These are phyloP conservation scores for Cryptus viduatorius DNA, from an alignment of 2,888 invertebrate species.

Conservation along the genomic window DNA sequence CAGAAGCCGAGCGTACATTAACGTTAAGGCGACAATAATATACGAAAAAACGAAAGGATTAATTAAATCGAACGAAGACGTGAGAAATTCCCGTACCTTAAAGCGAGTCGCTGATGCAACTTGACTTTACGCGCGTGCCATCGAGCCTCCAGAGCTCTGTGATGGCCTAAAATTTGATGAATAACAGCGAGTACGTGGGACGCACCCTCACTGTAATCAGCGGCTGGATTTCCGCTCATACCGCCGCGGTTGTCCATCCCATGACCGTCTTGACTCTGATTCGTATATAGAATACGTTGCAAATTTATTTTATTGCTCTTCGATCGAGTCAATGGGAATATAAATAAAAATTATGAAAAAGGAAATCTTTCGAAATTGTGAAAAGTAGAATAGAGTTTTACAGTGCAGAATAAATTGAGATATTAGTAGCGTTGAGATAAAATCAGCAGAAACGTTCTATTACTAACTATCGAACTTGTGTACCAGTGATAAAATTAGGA, in stretches of 20 bases:
- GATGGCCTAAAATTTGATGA: slow-evolving; percentile 98
- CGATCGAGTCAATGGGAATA: slow-evolving; percentile 24
- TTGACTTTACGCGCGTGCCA: slow-evolving; percentile 98
- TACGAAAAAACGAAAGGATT: slow-evolving; percentile 18
- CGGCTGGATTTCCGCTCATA: slow-evolving; percentile 93
- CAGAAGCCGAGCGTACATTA: slow-evolving; percentile 60
- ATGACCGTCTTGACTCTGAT: slow-evolving; percentile 83
- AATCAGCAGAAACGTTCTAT: slow-evolving; percentile 63
- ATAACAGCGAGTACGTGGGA: slow-evolving; percentile 98
- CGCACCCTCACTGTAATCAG: slow-evolving; percentile 98
- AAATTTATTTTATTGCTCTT: slow-evolving; percentile 27
- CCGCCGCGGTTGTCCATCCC: slow-evolving; percentile 87
- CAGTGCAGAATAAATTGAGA: slow-evolving; percentile 39
- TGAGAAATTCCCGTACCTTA: slow-evolving; percentile 85
- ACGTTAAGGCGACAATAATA: slow-evolving; percentile 16
- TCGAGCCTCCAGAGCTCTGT: slow-evolving; percentile 95
- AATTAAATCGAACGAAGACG: slow-evolving; percentile 47
- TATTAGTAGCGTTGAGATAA: slow-evolving; percentile 49
- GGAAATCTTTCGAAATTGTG: slow-evolving; percentile 3
- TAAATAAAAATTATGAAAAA: background rate
- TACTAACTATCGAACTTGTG: slow-evolving; percentile 16
- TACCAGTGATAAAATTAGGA: background rate
- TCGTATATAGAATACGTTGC: slow-evolving; percentile 50
- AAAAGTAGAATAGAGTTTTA: background rate
- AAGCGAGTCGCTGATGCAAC: slow-evolving; percentile 96